phyloP scores from a whole-genome alignment of 2,888 invertebrate species.

The Idaea aversata region DNA sequence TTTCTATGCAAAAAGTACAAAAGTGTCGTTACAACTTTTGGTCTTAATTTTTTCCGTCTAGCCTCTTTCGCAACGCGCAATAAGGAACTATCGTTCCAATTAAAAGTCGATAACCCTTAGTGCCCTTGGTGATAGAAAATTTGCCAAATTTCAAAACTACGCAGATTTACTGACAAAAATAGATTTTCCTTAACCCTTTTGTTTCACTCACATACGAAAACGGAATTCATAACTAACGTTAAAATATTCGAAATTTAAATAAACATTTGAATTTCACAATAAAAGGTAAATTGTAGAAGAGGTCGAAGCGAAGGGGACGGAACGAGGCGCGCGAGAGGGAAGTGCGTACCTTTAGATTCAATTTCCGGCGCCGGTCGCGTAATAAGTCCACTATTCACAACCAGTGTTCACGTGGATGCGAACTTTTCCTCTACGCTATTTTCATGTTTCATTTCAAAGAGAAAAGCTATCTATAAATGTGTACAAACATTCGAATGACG shows the following conservation, averaged over 20 bases:
- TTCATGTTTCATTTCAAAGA: neutral
- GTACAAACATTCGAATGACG: no score
- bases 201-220: neutral
- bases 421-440: slow-evolving; percentile 3
- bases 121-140: neutral
- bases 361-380: slow-evolving; percentile 72
- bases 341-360: slow-evolving; percentile 76
- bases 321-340: slow-evolving; percentile 64
- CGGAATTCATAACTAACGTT: neutral
- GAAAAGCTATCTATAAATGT: no score
- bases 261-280: slow-evolving; percentile 44
- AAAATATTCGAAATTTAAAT: slow-evolving; percentile 19
- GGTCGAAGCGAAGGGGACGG: slow-evolving; percentile 43
- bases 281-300: slow-evolving; percentile 45
- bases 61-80: no score
- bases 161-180: neutral
- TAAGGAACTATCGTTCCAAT: no score
- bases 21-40: no score
- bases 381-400: slow-evolving; percentile 71
- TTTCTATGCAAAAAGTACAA: no score
- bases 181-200: neutral
- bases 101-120: no score
- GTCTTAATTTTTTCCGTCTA: no score
- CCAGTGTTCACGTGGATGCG: slow-evolving; percentile 41
- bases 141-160: neutral